Base-by-base conservation (phyloP, 2,888 invertebrate species). In the Tetropium fuscum region DNA sequence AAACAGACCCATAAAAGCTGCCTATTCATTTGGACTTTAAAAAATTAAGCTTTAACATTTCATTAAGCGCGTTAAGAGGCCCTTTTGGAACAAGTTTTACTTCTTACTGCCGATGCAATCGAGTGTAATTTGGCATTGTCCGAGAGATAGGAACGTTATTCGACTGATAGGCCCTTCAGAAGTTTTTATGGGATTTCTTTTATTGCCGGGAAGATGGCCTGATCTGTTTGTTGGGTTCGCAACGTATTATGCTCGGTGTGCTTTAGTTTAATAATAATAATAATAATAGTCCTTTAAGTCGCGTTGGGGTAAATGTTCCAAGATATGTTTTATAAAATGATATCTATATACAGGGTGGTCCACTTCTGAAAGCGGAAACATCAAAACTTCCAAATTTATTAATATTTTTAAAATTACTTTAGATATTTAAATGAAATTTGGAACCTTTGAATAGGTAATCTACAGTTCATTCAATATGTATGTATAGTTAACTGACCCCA, bases 31-130 rank as follows among this genome's bases (percentile, higher is more conserved):
- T 16, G 41, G 49, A 65, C 68, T 68, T 66, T 70, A 61, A 67
- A n/a, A 75, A 75, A 75, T 76, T 75, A 68, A 72, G 75, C 72
- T 76, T 74, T 76, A 73, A 73, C 76, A 72, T 74, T 76, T 76
- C 74, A 76, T 76, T 76, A 69, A 69, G 69, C 72, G 73, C 67
- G 74, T 72, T 73, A 74, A 76, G 74, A 70, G 68, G 66, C 66
- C 63, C 64, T 61, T 70, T 65, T 66, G 68, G 59, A 63, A 61
- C 63, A 68, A 69, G 63, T 59, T 63, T 66, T 68, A 27, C 51
- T 54, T 58, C 54, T 65, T 55, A 55, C 55, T 58, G 38, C 55
- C 62, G 53, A 60, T 44, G 64, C 55, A 65, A 65, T 65, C 65
- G 65, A 60, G 60, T 62, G 62, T 65, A 60, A 62, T 56, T 49